Conservation (phyloP, 2,113 vertebrate species). For the Planiliza haematocheilus region DNA sequence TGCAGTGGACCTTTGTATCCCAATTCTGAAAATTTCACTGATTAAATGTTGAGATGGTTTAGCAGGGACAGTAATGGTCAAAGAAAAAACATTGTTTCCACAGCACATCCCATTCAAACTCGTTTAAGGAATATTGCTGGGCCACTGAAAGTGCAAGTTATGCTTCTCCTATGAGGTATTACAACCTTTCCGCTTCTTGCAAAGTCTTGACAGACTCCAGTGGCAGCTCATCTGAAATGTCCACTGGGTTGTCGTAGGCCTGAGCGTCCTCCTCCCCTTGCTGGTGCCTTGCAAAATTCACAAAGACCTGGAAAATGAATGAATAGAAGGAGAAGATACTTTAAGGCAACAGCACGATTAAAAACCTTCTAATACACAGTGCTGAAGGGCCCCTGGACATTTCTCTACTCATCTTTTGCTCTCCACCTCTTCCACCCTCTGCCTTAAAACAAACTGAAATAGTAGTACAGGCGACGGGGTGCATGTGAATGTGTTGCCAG, state of each 20-base stretch:
- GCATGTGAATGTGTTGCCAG: constrained; percentile 61
- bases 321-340: constrained; percentile 7
- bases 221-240: constrained; percentile 70
- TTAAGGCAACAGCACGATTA: constrained; percentile 25
- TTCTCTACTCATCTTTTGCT: constrained; percentile 12
- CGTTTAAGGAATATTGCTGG: not conserved
- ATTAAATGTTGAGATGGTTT: no score
- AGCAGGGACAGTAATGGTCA: no score
- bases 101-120: not conserved
- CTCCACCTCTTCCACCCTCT: not conserved
- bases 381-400: constrained; percentile 28
- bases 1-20: not conserved
- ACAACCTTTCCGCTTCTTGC: constrained; percentile 11
- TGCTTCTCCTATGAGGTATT: not conserved
- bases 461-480: constrained; percentile 19
- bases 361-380: not conserved
- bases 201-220: constrained; percentile 12
- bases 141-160: not conserved
- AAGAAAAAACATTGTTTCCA: no score
- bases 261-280: constrained; percentile 48
- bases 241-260: constrained; percentile 63
- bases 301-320: constrained; percentile 77
- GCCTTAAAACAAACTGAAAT: constrained; percentile 57
- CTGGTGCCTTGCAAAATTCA: constrained; percentile 80
- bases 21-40: no score